Conservation (phyloP, 2,888 invertebrate genomes). For the Caenorhabditis sulstoni region DNA sequence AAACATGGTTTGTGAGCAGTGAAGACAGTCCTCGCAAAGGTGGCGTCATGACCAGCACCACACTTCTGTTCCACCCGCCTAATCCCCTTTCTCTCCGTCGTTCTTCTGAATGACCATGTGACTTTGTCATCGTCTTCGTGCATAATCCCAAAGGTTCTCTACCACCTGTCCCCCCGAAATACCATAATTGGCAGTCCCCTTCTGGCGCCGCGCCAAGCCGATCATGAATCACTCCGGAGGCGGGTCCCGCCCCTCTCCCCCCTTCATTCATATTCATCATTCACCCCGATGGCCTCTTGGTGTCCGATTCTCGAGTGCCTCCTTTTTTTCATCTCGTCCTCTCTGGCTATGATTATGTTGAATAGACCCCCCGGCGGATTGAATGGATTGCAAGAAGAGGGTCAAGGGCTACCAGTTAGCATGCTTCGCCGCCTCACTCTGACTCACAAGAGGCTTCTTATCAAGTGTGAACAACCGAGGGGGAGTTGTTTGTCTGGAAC, state of each 20-base stretch:
- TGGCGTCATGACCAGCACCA: conserved; percentile 38
- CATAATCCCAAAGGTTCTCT: conserved; percentile 30
- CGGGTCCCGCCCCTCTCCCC: conserved; percentile 21
- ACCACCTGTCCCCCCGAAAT: conserved; percentile 41
- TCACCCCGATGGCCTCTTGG: conserved; percentile 5
- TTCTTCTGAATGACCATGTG: conserved; percentile 33
- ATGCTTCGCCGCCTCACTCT: conserved; percentile 9
- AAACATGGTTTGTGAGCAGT: no score
- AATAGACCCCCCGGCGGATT: conserved; percentile 22
- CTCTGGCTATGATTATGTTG: conserved; percentile 20
- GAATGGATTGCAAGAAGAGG: conserved; percentile 10
- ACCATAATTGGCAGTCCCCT: conserved; percentile 28
- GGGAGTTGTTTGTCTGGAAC: no score
- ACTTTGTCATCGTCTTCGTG: conserved; percentile 23
- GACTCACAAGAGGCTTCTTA: neutral
- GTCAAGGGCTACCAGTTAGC: conserved; percentile 47
- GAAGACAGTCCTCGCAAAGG: neutral
- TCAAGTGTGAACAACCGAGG: neutral
- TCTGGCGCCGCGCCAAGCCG: conserved; percentile 37
- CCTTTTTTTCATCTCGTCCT: conserved; percentile 18
- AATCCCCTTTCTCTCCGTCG: conserved; percentile 16
- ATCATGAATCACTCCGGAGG: conserved; percentile 44
- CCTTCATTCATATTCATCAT: neutral
- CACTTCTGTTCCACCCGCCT: conserved; percentile 37
- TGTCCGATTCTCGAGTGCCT: conserved; percentile 20